Conservation (phyloP, 1,140 invertebrate species). For the Ruditapes philippinarum region DNA sequence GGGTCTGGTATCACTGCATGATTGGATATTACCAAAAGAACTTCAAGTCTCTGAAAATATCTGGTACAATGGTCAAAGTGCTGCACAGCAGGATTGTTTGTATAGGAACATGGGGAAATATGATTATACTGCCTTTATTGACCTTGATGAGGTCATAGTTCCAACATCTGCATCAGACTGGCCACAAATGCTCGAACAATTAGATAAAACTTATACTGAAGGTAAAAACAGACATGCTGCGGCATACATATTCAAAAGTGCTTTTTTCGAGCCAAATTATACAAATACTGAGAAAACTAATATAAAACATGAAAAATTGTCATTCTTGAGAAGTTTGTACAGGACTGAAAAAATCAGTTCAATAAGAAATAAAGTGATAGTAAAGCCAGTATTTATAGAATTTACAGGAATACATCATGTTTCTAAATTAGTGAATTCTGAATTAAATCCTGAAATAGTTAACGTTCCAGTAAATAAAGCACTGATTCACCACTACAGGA, state of each 20-base stretch:
- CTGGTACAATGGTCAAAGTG: conserved; percentile 85
- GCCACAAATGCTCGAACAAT: conserved; percentile 70
- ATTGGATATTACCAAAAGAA: conserved; percentile 79
- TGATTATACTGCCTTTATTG: conserved; percentile 83
- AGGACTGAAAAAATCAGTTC: conserved; percentile 76
- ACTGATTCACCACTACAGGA: conserved; percentile 96
- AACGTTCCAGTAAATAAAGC: conserved; percentile 90
- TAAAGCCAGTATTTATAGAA: conserved; percentile 79
- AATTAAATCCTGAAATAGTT: conserved; percentile 50
- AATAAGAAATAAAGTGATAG: conserved; percentile 82
- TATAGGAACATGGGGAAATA: conserved; percentile 82
- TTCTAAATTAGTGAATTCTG: conserved; percentile 72
- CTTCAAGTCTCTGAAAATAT: conserved; percentile 67
- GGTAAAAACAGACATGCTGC: conserved; percentile 44
- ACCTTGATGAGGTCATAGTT: conserved; percentile 86
- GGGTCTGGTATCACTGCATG: conserved; percentile 72
- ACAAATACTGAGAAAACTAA: conserved; percentile 60
- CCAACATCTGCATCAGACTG: conserved; percentile 75
- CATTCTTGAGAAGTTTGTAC: conserved; percentile 75
- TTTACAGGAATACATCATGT: conserved; percentile 86
- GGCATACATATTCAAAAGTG: conserved; percentile 83
- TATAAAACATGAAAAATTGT: conserved; percentile 61
- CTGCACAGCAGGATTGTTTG: conserved; percentile 85
- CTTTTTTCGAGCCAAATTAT: conserved; percentile 80
- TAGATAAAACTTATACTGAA: conserved; percentile 26